These are phyloP conservation scores for Petaurus breviceps DNA, from an alignment of 2,113 vertebrate species.

Conservation along the genomic window DNA sequence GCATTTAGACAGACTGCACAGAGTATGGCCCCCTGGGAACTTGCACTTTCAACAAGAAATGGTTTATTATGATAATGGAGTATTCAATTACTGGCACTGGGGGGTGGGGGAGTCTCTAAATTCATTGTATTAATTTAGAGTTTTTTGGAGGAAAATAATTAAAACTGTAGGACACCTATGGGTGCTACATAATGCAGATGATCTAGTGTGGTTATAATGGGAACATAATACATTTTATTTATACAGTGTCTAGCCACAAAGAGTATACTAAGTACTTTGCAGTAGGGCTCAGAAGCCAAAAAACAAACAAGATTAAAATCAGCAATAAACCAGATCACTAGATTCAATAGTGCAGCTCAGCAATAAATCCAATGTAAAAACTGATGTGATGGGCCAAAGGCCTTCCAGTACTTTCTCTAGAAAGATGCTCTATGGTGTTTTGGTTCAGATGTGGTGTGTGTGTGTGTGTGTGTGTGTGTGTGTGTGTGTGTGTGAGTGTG, in stretches of 20 bases:
- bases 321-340: conserved; percentile 75
- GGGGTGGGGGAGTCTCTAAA: conserved; percentile 65
- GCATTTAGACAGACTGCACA: conserved; percentile 24
- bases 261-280: conserved; percentile 67
- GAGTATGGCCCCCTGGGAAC: conserved; percentile 64
- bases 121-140: conserved; percentile 77
- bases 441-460: conserved; percentile 4
- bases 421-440: conserved; percentile 20
- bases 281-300: conserved; percentile 54
- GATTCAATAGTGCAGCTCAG: conserved; percentile 58
- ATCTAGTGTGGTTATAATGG: conserved; percentile 54
- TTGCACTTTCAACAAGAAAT: conserved; percentile 45
- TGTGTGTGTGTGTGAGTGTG: background rate
- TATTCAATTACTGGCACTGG: conserved; percentile 68
- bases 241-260: conserved; percentile 60
- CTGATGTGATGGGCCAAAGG: conserved; percentile 52
- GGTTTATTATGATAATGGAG: conserved; percentile 71
- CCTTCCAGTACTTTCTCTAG: conserved; percentile 52
- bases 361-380: conserved; percentile 70
- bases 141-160: conserved; percentile 62
- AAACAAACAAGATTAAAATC: conserved; percentile 79
- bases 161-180: conserved; percentile 74
- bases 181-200: conserved; percentile 59
- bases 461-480: background rate
- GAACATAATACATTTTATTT: conserved; percentile 65